These are phyloP conservation scores for Paramormyrops kingsleyae DNA, from an alignment of 2,113 vertebrate species.

Conservation along the genomic window DNA sequence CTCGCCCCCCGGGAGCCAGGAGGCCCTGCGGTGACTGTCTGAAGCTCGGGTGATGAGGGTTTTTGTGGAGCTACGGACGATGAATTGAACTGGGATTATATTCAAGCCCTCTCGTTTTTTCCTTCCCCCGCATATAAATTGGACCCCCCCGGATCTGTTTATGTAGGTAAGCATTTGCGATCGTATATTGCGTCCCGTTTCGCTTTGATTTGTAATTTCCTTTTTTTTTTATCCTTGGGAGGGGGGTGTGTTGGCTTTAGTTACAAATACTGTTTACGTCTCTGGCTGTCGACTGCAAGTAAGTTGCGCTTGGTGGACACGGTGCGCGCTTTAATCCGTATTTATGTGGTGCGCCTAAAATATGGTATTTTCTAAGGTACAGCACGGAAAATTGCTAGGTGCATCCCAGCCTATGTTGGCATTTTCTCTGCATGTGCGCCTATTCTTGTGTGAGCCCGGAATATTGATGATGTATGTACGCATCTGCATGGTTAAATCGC, in stretches of 20 bases:
- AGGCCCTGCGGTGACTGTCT: conserved; percentile 8
- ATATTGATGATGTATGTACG: background rate
- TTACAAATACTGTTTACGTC: background rate
- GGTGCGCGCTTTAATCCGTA: background rate
- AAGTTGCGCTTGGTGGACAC: background rate
- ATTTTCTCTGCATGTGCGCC: background rate
- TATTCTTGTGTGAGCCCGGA: background rate
- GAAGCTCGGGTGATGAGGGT: conserved; percentile 37
- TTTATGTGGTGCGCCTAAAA: background rate
- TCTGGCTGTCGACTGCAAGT: background rate
- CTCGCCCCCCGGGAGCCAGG: background rate
- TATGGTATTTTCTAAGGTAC: background rate
- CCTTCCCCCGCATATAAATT: conserved; percentile 57
- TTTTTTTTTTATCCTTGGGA: background rate
- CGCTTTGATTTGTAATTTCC: background rate
- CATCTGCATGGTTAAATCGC: background rate
- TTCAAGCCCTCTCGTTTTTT: conserved; percentile 42
- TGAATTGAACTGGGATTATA: conserved; percentile 57
- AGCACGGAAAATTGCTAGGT: background rate
- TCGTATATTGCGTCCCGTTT: conserved; percentile 26
- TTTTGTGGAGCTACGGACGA: conserved; percentile 43
- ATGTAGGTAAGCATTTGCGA: conserved; percentile 63
- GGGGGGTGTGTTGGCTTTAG: conserved; percentile 8
- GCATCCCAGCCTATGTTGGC: background rate
- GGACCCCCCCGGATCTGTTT: conserved; percentile 67